phyloP scores from a whole-genome alignment of 2,113 vertebrate species.

The Macquaria australasica region DNA sequence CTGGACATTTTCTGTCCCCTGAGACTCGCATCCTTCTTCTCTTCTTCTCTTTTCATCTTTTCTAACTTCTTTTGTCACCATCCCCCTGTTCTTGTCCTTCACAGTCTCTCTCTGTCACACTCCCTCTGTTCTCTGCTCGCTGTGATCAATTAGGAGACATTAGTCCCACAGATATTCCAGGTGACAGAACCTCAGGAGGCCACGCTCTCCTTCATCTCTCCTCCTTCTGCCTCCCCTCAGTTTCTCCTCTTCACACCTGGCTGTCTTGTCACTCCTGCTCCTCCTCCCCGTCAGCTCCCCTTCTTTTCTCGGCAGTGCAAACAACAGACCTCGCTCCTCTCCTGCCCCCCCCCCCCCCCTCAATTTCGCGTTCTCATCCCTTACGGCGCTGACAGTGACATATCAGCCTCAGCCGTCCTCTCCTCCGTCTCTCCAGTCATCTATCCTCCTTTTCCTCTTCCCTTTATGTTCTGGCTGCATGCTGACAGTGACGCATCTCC shows the following conservation, averaged over 20 bases:
- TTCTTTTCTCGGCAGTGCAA: constrained; percentile 34
- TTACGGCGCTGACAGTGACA: constrained; percentile 64
- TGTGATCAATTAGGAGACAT: constrained; percentile 82
- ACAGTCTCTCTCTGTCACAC: constrained; percentile 56
- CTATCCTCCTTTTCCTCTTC: constrained; percentile 54
- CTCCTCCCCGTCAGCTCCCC: constrained; percentile 29
- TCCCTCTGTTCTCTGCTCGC: constrained; percentile 66
- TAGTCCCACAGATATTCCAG: constrained; percentile 78
- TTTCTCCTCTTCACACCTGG: constrained; percentile 69
- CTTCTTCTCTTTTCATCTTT: constrained; percentile 20
- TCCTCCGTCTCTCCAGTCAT: constrained; percentile 54
- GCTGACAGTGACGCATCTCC: constrained; percentile 67
- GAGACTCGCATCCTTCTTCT: constrained; percentile 15
- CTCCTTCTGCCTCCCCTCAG: constrained; percentile 51
- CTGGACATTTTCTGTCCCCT: constrained; percentile 21
- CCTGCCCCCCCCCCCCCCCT: background rate
- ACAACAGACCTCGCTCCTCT: constrained; percentile 42
- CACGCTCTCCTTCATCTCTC: constrained; percentile 69
- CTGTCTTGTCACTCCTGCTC: constrained; percentile 60
- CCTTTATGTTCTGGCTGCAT: constrained; percentile 41
- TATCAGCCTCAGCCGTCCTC: constrained; percentile 52
- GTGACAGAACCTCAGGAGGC: constrained; percentile 78
- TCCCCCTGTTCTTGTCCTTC: constrained; percentile 57
- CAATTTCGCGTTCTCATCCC: constrained; percentile 42
- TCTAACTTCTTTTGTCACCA: constrained; percentile 39